phyloP scores from a whole-genome alignment of 1,140 invertebrate species.

The Sarcophaga bullata region DNA sequence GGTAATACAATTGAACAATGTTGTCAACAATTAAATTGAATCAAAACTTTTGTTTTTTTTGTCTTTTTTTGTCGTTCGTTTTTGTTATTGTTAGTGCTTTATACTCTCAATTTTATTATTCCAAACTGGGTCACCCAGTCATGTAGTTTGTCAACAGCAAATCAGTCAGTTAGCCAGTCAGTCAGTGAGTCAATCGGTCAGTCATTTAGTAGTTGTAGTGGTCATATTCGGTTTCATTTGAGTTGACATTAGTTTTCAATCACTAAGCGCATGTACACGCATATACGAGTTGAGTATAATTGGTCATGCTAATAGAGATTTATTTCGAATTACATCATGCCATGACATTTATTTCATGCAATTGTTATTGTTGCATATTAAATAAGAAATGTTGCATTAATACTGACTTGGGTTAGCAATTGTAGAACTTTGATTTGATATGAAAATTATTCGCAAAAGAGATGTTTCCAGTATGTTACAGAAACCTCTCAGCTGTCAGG shows the following conservation, averaged over 20 bases:
- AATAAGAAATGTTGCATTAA: too few relatives aligned
- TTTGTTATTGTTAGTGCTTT: background rate
- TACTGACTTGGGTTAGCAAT: too few relatives aligned
- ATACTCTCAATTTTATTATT: background rate
- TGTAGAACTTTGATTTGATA: too few relatives aligned
- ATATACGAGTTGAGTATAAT: background rate
- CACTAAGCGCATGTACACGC: background rate
- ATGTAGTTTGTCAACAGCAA: background rate
- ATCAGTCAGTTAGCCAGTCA: background rate
- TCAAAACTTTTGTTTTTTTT: background rate
- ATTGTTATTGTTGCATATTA: too few relatives aligned
- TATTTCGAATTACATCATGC: background rate
- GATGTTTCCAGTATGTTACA: too few relatives aligned
- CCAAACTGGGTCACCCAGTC: conserved; percentile 1
- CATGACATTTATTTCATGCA: too few relatives aligned
- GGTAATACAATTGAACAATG: conserved; percentile 10
- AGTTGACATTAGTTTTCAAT: conserved; percentile 5
- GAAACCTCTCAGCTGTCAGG: too few relatives aligned
- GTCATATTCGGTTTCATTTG: background rate
- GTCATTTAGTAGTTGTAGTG: background rate
- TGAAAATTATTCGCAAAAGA: too few relatives aligned
- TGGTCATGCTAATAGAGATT: conserved; percentile 24
- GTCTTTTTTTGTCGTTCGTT: too few relatives aligned
- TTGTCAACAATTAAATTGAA: conserved; percentile 9
- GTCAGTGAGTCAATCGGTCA: background rate